phyloP scores from a whole-genome alignment of 53 echinoderm and acorn worm genomes.

The Hippasteria phrygiana region DNA sequence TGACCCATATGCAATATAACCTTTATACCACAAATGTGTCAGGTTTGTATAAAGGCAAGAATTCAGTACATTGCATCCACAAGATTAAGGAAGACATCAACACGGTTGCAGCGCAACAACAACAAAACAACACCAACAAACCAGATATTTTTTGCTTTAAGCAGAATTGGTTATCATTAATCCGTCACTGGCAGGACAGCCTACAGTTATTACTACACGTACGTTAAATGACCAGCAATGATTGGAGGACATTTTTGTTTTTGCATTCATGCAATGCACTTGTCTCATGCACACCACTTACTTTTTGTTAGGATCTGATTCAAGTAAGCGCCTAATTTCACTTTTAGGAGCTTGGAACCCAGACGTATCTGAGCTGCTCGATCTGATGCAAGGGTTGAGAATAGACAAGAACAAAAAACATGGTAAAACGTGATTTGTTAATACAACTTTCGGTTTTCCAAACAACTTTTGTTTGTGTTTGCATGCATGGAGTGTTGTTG shows the following conservation, averaged over 20 bases:
- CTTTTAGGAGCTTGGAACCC: slow-evolving; percentile 55
- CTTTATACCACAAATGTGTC: neutral
- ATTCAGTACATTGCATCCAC: neutral
- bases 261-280: slow-evolving; percentile 44
- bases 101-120: neutral
- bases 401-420: slow-evolving; percentile 26
- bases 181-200: neutral
- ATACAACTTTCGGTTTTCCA: neutral
- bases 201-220: neutral
- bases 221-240: neutral
- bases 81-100: neutral
- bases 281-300: slow-evolving; percentile 50
- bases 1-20: neutral
- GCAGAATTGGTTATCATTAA: neutral
- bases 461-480: neutral
- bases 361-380: slow-evolving; percentile 61
- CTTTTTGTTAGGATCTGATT: slow-evolving; percentile 62
- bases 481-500: neutral
- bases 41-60: neutral
- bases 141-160: neutral
- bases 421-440: neutral
- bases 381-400: slow-evolving; percentile 17
- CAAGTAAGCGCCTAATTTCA: slow-evolving; percentile 62
- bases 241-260: neutral
- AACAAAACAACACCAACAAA: neutral